Evolutionary conservation across 2,888 invertebrate species (phyloP), one percentile per base, ranked within the genome.

Genomic region (Eristalinus aeneus): DNA sequence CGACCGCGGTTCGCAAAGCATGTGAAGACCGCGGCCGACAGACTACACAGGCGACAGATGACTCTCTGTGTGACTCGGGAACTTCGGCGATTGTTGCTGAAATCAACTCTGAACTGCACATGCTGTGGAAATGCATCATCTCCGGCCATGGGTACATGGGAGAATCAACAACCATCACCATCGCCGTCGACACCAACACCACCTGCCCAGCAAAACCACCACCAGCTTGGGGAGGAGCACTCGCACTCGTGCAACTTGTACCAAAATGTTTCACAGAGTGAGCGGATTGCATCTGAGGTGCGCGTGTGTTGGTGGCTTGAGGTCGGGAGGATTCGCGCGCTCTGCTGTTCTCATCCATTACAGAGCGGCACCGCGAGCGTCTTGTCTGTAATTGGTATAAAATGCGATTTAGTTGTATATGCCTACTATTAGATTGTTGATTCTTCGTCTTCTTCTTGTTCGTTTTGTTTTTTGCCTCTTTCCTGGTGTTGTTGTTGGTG

Each of bases 341-440:
- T 75, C 79, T 67, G 73, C 68, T 81, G 86, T 86, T 86, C 86
- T 82, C 86, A 77, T 86, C 77, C 73, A 77, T 73, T 77, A 64
- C 68, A 65, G 58, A 20, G 64, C 39, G 60, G 60, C 34, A 71
- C 54, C 81, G 74, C 77, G 27, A 27, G 27, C 27, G 76, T 86
- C 74, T 82, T 82, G 86, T 69, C 86, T 86, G 86, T 86, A 86
- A 86, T 86, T 86, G 86, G 86, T 82, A 82, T 86, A 86, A 86
- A 86, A 77, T 86, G 82, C 86, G 74, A 82, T 82, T 86, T 82
- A 82, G 61, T 86, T 86, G 86, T 86, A 73, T 85, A 82, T 86
- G 86, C 86, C 86, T 82, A 82, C 86, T 78, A 86, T 86, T 86
- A 81, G 86, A 86, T 86, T 86, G 86, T 86, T 86, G 86, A 78